Percentiles rank a stretch among this genome's conserved stretches.
Evolutionary conservation across 2,888 invertebrate species (phyloP).

Genomic region (Masnerella sp.): DNA sequence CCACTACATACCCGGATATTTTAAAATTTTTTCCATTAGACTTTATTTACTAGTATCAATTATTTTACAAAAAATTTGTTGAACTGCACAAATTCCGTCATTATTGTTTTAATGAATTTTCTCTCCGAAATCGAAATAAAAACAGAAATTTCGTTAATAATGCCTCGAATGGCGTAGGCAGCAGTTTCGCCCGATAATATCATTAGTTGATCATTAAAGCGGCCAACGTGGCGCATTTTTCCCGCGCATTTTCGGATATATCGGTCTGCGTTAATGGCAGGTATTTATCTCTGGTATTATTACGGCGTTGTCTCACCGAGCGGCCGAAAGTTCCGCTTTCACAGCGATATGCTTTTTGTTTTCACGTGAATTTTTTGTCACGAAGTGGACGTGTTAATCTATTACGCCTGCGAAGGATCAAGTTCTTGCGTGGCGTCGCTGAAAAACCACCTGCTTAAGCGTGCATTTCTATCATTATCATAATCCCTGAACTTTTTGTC

Average conservation of each 20-base stretch:
- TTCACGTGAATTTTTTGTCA: slow-evolving; percentile 54
- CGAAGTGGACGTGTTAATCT: slow-evolving; percentile 65
- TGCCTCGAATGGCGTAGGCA: too few relatives aligned
- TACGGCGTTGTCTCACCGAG: slow-evolving; percentile 11
- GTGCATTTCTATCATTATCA: slow-evolving; percentile 42
- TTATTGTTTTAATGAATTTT: too few relatives aligned
- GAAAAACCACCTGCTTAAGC: slow-evolving; percentile 33
- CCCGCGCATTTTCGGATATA: slow-evolving; percentile 28
- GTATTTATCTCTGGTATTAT: slow-evolving; percentile 64
- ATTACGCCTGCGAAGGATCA: slow-evolving; percentile 64
- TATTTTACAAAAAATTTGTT: too few relatives aligned
- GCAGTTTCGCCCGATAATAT: slow-evolving; percentile 29
- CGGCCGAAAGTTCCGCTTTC: slow-evolving; percentile 34
- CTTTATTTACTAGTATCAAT: too few relatives aligned
- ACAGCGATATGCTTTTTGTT: slow-evolving; percentile 40
- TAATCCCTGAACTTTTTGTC: slow-evolving; percentile 35
- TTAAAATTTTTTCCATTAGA: too few relatives aligned
- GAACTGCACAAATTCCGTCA: too few relatives aligned
- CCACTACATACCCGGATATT: too few relatives aligned
- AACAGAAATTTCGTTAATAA: too few relatives aligned
- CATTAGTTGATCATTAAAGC: slow-evolving; percentile 43
- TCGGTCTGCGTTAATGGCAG: slow-evolving; percentile 62
- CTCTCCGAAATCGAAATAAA: too few relatives aligned
- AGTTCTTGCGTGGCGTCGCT: slow-evolving; percentile 35
- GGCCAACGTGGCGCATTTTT: slow-evolving; percentile 32